Conservation (phyloP, 2,113 vertebrate genomes). For the Eretmochelys imbricata region DNA sequence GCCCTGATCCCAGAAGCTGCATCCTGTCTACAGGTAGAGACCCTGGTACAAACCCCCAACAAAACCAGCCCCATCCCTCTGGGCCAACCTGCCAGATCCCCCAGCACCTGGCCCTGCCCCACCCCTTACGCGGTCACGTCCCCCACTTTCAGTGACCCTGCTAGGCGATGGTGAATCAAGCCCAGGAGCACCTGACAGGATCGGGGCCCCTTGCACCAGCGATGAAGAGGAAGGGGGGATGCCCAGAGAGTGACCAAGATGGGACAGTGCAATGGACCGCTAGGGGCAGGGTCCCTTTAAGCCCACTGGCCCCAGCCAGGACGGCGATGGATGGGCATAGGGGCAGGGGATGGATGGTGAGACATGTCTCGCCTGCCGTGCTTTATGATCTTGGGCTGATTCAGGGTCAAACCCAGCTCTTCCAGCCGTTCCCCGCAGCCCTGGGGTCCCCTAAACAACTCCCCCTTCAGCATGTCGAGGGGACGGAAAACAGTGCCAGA, state of each 20-base stretch:
- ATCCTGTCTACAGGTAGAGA: too few relatives aligned
- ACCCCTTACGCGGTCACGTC: too few relatives aligned
- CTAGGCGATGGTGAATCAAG: background rate
- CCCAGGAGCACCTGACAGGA: background rate
- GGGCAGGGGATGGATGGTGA: too few relatives aligned
- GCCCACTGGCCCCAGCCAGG: background rate
- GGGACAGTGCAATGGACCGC: too few relatives aligned
- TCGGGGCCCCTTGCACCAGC: background rate
- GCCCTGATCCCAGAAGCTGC: too few relatives aligned
- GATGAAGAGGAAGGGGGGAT: background rate
- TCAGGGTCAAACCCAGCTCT: background rate
- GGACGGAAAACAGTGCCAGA: background rate
- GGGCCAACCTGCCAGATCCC: too few relatives aligned
- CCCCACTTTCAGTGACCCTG: background rate
- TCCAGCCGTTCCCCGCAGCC: too few relatives aligned
- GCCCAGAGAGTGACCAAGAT: background rate
- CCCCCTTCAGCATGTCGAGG: too few relatives aligned
- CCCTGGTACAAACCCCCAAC: too few relatives aligned
- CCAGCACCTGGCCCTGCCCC: too few relatives aligned
- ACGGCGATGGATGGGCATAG: background rate
- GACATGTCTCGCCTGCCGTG: background rate
- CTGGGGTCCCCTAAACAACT: background rate
- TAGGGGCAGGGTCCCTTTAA: background rate
- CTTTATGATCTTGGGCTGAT: background rate
- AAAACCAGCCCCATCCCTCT: too few relatives aligned